Base-by-base conservation (phyloP, 1,140 invertebrate species). In the Rhyzopertha dominica region DNA sequence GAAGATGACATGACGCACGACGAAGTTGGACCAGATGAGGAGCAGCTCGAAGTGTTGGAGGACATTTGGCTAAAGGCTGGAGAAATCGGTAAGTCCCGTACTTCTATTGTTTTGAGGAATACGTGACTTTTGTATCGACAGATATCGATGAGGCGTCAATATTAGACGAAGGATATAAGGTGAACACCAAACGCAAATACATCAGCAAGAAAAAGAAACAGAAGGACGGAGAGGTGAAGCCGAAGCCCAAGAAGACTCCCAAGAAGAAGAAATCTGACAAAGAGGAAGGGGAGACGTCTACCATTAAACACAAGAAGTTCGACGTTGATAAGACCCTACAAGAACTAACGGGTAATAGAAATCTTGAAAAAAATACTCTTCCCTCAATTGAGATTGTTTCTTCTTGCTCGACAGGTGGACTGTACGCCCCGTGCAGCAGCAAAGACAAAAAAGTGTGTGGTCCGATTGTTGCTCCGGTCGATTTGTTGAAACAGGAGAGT, bases 61-160 rank as follows among this genome's bases (percentile, higher is more conserved):
- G 85, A 87, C 55, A 86, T 87, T 53, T 88, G 85, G 81, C 49
- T 85, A 17, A 88, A 87, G 71, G 85, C 84, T 46, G 84, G 84
- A 42, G 84, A 87, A 71, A 84, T 86, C 65, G 82, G 76, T 77
- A 66, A 68, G 57, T 59, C 39, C 12, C 47, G 22, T 39, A 39
- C 20, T 49, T 51, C 12, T 5, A 19, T 18, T 22, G 13, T 13
- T 13, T 43, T 12, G 12, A 41, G 22, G 28, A 26, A 10, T 12
- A 41, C 18, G 14, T 34, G 8, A 34, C 13, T 34, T 34, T 7
- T 9, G 16, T 25, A 5, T 48, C 56, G 57, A 12, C 40, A 73
- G 74, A 77, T 47, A 65, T 74, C 0, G 58, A 71, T 17, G 74
- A 79, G 35, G 75, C 70, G 2, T 56, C 64, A 4, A 63, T 77